phyloP scores from a whole-genome alignment of 2,797 vertebrate species.

The Phaenicophaeus curvirostris region DNA sequence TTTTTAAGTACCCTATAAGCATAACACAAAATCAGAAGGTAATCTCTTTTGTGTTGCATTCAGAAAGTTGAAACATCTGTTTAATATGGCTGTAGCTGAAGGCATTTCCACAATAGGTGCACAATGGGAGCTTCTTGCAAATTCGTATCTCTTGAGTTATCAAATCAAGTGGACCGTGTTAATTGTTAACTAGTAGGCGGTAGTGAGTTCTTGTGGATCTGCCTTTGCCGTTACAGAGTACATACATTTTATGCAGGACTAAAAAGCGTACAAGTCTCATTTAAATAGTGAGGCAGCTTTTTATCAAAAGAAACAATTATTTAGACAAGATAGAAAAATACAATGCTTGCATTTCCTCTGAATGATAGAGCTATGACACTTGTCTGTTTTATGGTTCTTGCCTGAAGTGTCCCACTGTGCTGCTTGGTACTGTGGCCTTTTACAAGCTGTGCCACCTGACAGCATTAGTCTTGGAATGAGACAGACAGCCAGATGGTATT shows the following conservation, averaged over 20 bases:
- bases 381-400: neutral
- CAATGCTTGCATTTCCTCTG: neutral
- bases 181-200: neutral
- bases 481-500: conserved; percentile 22
- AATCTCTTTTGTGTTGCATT: conserved; percentile 45
- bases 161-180: neutral
- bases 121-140: neutral
- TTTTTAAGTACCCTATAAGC: conserved; percentile 53
- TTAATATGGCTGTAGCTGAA: conserved; percentile 49
- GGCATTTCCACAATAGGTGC: conserved; percentile 4
- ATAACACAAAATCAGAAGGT: conserved; percentile 52
- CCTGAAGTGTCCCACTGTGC: neutral
- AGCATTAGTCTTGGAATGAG: neutral
- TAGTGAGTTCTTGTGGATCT: neutral
- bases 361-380: neutral
- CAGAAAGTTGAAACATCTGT: conserved; percentile 57
- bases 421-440: neutral
- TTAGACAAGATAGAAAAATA: neutral
- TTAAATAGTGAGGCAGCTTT: neutral
- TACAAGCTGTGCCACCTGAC: neutral
- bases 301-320: neutral
- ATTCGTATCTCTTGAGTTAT: neutral
- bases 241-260: rapidly evolving
- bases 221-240: neutral
- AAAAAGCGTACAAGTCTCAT: neutral